Conservation (phyloP, 2,113 vertebrate species). For the Centropus bengalensis region DNA sequence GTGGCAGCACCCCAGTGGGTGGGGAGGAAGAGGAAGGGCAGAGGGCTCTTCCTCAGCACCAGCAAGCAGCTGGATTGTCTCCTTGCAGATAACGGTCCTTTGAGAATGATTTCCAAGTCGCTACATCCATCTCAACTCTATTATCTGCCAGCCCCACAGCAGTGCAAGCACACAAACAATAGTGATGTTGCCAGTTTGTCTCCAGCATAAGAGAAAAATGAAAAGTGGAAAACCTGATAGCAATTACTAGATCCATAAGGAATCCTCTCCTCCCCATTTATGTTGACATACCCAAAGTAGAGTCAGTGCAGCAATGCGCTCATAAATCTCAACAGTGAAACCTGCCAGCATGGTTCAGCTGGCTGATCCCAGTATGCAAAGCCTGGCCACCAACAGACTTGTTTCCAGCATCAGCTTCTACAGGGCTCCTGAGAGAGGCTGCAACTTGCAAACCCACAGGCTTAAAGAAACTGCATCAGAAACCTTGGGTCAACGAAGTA, state of each 20-base stretch:
- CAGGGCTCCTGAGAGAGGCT: not conserved
- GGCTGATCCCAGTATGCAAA: rapidly evolving
- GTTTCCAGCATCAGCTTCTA: not conserved
- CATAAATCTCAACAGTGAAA: rapidly evolving
- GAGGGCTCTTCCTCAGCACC: not conserved
- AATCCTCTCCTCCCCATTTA: not conserved
- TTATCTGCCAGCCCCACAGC: not conserved
- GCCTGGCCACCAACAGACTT: not conserved
- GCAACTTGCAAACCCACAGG: not conserved
- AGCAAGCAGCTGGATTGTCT: not conserved
- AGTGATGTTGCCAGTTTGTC: not conserved
- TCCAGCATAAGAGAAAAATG: not conserved
- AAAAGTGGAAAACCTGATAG: not conserved
- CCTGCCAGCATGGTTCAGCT: not conserved
- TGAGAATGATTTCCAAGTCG: not conserved
- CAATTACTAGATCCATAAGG: not conserved
- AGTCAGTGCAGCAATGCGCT: not conserved
- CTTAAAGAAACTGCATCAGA: not conserved
- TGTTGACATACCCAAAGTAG: no score
- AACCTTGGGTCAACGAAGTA: not conserved
- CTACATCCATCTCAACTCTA: not conserved
- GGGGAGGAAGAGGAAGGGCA: not conserved
- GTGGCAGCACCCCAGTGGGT: not conserved
- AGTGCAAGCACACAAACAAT: not conserved
- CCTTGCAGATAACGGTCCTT: not conserved